Conservation (phyloP, 1,140 invertebrate species). For the Psix sp. region DNA sequence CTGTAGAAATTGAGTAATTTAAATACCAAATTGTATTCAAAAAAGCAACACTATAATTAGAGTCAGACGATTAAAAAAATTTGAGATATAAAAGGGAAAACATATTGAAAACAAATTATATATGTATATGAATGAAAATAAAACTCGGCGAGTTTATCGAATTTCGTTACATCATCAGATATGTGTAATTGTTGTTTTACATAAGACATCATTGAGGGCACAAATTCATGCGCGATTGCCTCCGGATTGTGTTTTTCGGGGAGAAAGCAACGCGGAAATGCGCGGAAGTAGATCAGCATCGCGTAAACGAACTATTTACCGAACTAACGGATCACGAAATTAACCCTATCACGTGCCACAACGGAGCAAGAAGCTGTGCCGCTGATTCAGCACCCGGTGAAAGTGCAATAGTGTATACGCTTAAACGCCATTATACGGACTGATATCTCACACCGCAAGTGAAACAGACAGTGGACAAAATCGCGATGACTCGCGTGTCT, state of each 20-base stretch:
- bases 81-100: too few species aligned
- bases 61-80: too few species aligned
- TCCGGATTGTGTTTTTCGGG: slow-evolving; percentile 8
- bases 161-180: too few species aligned
- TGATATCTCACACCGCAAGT: slow-evolving; percentile 12
- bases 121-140: too few species aligned
- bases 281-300: slow-evolving; percentile 23
- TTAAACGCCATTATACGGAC: slow-evolving; percentile 24
- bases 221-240: background rate
- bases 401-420: slow-evolving; percentile 30
- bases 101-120: too few species aligned
- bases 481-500: slow-evolving; percentile 4
- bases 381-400: slow-evolving; percentile 42
- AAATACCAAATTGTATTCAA: too few species aligned
- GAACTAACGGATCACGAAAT: slow-evolving; percentile 44
- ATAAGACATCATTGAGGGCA: too few species aligned
- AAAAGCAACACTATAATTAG: too few species aligned
- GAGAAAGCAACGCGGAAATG: slow-evolving; percentile 32
- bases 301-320: slow-evolving; percentile 35
- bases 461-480: slow-evolving; percentile 32
- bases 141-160: too few species aligned
- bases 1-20: too few species aligned
- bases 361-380: slow-evolving; percentile 25
- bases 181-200: too few species aligned
- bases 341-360: slow-evolving; percentile 41